Percentiles rank a stretch among this genome's conserved stretches.
phyloP scores from a whole-genome alignment of 2,888 invertebrate genomes.

The Campoplex nolae region DNA sequence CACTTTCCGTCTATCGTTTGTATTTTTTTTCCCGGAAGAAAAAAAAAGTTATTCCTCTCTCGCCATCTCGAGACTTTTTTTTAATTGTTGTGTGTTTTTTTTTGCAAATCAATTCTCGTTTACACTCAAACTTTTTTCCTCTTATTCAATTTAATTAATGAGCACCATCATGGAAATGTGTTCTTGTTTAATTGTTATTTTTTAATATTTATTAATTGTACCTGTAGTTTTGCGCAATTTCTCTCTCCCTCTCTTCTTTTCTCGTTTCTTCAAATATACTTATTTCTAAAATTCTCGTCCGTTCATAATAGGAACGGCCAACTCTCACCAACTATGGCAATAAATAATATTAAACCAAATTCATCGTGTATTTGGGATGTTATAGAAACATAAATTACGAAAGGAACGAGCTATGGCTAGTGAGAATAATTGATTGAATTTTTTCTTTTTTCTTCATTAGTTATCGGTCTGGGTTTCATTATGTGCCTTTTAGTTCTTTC shows the following conservation, averaged over 20 bases:
- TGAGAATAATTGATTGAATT: constrained; percentile 39
- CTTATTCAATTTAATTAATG: constrained; percentile 67
- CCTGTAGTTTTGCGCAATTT: constrained; percentile 49
- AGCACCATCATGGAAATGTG: constrained; percentile 73
- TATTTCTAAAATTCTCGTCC: constrained; percentile 37
- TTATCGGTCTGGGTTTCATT: constrained; percentile 23
- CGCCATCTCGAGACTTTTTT: constrained; percentile 35
- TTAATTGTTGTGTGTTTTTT: constrained; percentile 56
- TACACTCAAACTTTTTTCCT: constrained; percentile 67
- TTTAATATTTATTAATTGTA: constrained; percentile 60
- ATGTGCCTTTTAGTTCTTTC: constrained; percentile 21
- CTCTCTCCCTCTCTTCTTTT: constrained; percentile 14
- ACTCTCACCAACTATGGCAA: constrained; percentile 41
- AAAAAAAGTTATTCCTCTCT: constrained; percentile 49
- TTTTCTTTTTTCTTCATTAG: constrained; percentile 36
- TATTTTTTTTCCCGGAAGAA: constrained; percentile 54
- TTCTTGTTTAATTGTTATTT: constrained; percentile 35
- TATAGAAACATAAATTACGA: constrained; percentile 35
- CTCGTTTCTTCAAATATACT: constrained; percentile 18
- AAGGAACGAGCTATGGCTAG: constrained; percentile 26
- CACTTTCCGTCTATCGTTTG: constrained; percentile 73
- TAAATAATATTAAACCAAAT: constrained; percentile 59
- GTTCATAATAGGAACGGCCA: constrained; percentile 56
- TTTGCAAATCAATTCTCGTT: constrained; percentile 37
- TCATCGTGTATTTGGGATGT: constrained; percentile 21